Evolutionary conservation across 2,113 vertebrate genomes (phyloP), one percentile per base, ranked within the genome.

Genomic region (Fregata magnificens): DNA sequence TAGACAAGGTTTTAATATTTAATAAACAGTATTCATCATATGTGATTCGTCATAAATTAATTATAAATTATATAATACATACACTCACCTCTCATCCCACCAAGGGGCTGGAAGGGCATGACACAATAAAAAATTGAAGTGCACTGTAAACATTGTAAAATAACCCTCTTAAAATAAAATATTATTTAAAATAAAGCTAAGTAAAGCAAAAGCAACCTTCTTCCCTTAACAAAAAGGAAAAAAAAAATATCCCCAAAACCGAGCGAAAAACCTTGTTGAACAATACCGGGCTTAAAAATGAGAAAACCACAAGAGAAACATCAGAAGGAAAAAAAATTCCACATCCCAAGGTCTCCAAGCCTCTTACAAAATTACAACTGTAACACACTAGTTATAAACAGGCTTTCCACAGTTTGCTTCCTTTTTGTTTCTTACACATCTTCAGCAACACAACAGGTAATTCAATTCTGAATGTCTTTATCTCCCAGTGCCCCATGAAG

Each of bases 1-100:
- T 36, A 89, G 86, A 84, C 40, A 82, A 84, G 53, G 45, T 24
- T 91, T 97, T 82, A 97, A 95, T 95, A 94, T 94, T 97, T 95
- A 85, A 97, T 91, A 55, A 91, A 50, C 7, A 69, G 83, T 59
- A 94, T 85, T 96, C 86, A 91, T 95, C 88, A 82, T 82, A 80
- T 32, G 61, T 79, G 89, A 95, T 95, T 91, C 65, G 62, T 58
- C 78, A 95, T 94, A 95, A 95, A 95, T 95, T 96, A 96, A 91
- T 96, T 95, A 95, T 91, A 87, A 85, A 95, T 96, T 93, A 94
- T 94, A 97, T 91, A 95, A 96, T 58, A 90, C 71, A 88, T 90
- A 95, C 36, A 14, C 67, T 86, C 92, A 94, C 86, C 69, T 76
- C 80, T 87, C 80, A 84, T 85, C 78, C 66, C 25, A 3, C 86